Evolutionary conservation across 2,888 invertebrate species (phyloP).

Genomic region (Campoplex capitator): DNA sequence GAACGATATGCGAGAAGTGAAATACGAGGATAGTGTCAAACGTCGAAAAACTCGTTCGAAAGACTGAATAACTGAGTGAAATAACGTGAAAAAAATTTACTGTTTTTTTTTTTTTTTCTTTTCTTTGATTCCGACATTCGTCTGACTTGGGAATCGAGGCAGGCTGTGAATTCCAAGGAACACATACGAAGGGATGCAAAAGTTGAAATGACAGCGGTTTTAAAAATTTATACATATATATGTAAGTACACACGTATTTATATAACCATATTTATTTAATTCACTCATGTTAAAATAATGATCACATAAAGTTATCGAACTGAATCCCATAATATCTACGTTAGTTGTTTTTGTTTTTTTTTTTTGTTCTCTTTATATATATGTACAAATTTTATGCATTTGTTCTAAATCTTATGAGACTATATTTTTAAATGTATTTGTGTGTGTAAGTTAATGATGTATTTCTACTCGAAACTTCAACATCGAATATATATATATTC

Average conservation of each 20-base stretch:
- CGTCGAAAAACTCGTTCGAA: neutral
- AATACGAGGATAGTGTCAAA: neutral
- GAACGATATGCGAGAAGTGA: neutral
- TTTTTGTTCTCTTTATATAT: constrained; percentile 71
- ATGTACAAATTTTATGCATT: constrained; percentile 78
- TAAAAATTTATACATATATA: constrained; percentile 6
- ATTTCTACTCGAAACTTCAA: constrained; percentile 38
- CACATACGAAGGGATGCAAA: neutral
- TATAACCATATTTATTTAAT: constrained; percentile 69
- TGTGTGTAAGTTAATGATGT: neutral
- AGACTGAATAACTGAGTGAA: neutral
- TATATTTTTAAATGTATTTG: constrained; percentile 11
- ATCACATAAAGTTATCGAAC: constrained; percentile 83
- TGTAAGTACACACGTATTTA: constrained; percentile 45
- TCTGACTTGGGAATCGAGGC: neutral
- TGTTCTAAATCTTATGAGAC: constrained; percentile 61
- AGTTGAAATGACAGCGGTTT: neutral
- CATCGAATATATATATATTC: constrained; percentile 65
- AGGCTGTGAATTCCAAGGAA: neutral
- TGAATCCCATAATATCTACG: constrained; percentile 81
- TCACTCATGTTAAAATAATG: constrained; percentile 79
- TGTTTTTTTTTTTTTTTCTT: too few relatives aligned
- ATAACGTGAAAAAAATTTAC: neutral
- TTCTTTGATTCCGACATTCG: neutral
- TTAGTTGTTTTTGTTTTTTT: constrained; percentile 51